phyloP scores from a whole-genome alignment of 2,888 invertebrate genomes.

The Gortyna flavago region DNA sequence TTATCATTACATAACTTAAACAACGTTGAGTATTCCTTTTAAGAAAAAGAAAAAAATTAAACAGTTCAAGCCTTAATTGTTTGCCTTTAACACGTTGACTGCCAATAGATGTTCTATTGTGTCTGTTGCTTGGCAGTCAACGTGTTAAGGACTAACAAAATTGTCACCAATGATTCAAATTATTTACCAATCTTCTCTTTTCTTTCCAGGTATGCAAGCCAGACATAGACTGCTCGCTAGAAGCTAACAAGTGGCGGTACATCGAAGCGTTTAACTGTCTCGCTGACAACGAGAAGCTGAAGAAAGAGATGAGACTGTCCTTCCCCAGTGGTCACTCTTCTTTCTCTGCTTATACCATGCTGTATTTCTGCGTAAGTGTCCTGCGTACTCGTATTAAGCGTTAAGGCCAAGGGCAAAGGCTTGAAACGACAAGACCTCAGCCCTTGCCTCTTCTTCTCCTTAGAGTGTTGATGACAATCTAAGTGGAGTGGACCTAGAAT shows the following conservation, averaged over 20 bases:
- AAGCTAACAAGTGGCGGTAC: slow-evolving; percentile 91
- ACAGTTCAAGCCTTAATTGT: not conserved
- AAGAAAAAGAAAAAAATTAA: not conserved
- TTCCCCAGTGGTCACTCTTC: slow-evolving; percentile 98
- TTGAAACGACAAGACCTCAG: not conserved
- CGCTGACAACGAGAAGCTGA: slow-evolving; percentile 86
- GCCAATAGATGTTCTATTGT: no score
- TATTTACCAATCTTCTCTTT: slow-evolving; percentile 19
- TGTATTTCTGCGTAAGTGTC: slow-evolving; percentile 94
- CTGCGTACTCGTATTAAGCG: not conserved
- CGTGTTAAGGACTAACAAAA: no score
- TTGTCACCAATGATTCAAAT: not conserved
- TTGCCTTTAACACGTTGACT: no score
- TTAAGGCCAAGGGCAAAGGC: not conserved
- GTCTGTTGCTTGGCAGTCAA: no score
- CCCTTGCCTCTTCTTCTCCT: not conserved
- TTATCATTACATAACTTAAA: not conserved
- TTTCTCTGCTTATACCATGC: slow-evolving; percentile 96
- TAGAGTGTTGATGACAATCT: no score
- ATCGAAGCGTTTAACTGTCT: slow-evolving; percentile 93
- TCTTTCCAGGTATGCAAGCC: slow-evolving; percentile 94
- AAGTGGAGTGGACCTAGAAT: not conserved
- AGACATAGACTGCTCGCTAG: slow-evolving; percentile 90
- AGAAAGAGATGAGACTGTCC: slow-evolving; percentile 95
- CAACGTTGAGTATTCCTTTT: not conserved